These are phyloP conservation scores for Pollenia labialis DNA, from an alignment of 2,888 invertebrate species.

Conservation along the genomic window DNA sequence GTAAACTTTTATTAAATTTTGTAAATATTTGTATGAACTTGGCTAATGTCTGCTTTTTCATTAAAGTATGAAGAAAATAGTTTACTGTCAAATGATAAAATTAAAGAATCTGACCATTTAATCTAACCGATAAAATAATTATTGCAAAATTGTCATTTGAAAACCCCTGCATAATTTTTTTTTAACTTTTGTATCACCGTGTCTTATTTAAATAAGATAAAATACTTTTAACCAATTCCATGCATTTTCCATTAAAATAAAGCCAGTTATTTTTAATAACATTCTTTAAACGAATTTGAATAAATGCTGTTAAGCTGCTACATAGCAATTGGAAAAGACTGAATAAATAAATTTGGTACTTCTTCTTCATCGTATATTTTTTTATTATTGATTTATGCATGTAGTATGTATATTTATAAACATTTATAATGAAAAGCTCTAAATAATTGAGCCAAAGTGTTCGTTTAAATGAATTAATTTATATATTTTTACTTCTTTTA, in stretches of 20 bases:
- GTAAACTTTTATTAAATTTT: too few relatives aligned
- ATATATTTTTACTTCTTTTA: not conserved
- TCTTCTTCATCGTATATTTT: constrained; percentile 25
- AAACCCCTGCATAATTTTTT: too few relatives aligned
- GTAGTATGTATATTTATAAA: constrained; percentile 33
- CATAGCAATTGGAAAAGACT: not conserved
- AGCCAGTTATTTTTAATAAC: not conserved
- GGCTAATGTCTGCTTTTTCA: too few relatives aligned
- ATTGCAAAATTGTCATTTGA: too few relatives aligned
- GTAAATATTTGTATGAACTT: too few relatives aligned
- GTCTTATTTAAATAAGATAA: not conserved
- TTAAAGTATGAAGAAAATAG: too few relatives aligned
- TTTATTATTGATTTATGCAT: constrained; percentile 5
- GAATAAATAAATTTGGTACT: not conserved
- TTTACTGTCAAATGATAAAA: too few relatives aligned
- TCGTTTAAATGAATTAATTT: constrained; percentile 29
- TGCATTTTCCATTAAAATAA: constrained; percentile 1
- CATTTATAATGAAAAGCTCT: constrained; percentile 52
- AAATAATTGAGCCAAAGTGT: constrained; percentile 55
- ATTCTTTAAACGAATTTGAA: not conserved
- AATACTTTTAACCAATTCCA: not conserved
- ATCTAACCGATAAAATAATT: too few relatives aligned
- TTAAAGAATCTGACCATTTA: too few relatives aligned
- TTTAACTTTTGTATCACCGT: too few relatives aligned
- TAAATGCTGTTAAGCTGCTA: not conserved